A percentile compares a stretch with the other conserved stretches of the same genome.
These are phyloP conservation scores for Pyxicephalus adspersus DNA, from an alignment of 2,113 vertebrate species.

Conservation along the genomic window DNA sequence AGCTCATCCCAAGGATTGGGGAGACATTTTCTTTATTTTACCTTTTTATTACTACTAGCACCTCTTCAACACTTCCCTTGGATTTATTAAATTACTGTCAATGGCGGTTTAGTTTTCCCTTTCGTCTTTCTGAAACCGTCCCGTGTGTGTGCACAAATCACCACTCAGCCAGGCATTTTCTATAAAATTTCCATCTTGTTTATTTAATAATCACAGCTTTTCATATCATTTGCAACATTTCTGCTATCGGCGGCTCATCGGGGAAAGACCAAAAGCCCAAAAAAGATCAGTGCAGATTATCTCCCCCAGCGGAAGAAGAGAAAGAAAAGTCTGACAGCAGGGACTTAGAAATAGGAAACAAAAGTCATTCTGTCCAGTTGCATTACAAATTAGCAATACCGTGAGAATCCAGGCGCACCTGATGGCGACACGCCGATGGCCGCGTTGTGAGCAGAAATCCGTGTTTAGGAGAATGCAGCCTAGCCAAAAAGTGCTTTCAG, in stretches of 20 bases:
- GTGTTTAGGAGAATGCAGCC: too few species aligned
- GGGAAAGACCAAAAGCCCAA: conserved; percentile 24
- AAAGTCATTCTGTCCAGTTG: conserved; percentile 13
- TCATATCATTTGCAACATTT: conserved; percentile 50
- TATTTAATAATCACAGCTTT: conserved; percentile 54
- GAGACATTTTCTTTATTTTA: too few species aligned
- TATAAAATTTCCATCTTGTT: conserved; percentile 49
- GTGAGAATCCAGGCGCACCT: neutral
- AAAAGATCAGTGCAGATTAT: conserved; percentile 51
- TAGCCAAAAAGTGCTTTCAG: too few species aligned
- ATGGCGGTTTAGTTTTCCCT: too few species aligned
- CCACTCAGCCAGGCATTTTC: neutral
- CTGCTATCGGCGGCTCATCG: conserved; percentile 41
- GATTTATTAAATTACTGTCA: too few species aligned
- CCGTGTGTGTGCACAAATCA: neutral
- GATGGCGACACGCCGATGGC: neutral
- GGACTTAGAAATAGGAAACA: conserved; percentile 32
- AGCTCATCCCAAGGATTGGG: too few species aligned
- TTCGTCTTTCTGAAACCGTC: too few species aligned
- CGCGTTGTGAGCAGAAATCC: neutral
- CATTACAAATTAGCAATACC: conserved; percentile 28
- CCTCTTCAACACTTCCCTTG: too few species aligned
- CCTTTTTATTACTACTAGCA: too few species aligned
- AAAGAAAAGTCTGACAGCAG: conserved; percentile 51
- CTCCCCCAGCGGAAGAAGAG: conserved; percentile 52